Evolutionary conservation across 2,888 invertebrate genomes (phyloP).

Genomic region (Tuberolachnus salignus): DNA sequence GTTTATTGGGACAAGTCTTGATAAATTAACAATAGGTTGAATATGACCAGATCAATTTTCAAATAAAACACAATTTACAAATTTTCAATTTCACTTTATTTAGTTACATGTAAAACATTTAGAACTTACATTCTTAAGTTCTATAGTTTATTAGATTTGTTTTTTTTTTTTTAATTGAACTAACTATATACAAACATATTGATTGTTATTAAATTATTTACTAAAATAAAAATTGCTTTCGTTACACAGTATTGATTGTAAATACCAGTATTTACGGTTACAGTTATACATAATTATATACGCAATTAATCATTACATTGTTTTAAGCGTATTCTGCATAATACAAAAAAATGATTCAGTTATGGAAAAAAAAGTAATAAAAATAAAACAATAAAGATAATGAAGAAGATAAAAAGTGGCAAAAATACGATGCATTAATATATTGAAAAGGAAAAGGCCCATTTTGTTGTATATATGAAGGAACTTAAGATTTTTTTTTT

Average conservation of each 20-base stretch:
- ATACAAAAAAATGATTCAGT: too few relatives aligned
- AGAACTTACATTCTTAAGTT: constrained; percentile 48
- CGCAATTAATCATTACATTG: constrained; percentile 44
- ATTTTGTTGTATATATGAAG: constrained; percentile 49
- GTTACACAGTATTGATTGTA: constrained; percentile 21
- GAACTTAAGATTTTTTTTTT: constrained; percentile 42
- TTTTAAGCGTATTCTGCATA: constrained; percentile 34
- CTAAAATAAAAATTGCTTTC: constrained; percentile 34
- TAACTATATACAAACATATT: constrained; percentile 55
- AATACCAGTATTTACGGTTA: constrained; percentile 31
- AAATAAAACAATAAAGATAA: constrained; percentile 42
- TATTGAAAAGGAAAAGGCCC: constrained; percentile 51
- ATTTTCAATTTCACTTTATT: constrained; percentile 48
- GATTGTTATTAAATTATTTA: constrained; percentile 51
- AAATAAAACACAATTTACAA: constrained; percentile 19
- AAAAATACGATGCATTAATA: constrained; percentile 44
- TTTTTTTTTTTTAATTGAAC: constrained; percentile 50
- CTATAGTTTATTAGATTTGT: constrained; percentile 8
- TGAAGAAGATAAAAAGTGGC: constrained; percentile 47
- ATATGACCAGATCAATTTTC: too few relatives aligned
- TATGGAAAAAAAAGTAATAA: background rate
- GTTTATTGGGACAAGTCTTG: too few relatives aligned
- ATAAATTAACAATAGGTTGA: too few relatives aligned
- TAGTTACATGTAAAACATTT: constrained; percentile 45
- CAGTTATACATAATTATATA: constrained; percentile 46